Evolutionary conservation across 2,797 vertebrate species (phyloP).

Genomic region (Ateles fusciceps): DNA sequence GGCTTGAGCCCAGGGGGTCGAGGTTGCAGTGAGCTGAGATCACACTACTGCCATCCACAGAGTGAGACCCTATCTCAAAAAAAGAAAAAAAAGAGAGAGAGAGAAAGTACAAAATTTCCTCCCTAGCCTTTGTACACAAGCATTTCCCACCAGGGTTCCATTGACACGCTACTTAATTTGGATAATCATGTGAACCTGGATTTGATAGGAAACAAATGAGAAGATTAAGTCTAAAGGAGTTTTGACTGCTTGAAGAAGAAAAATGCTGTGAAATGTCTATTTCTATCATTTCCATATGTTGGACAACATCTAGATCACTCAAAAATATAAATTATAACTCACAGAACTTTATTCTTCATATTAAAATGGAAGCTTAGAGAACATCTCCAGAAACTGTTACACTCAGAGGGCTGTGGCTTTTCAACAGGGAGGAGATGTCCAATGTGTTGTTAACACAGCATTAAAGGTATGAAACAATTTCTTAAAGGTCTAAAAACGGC

Average conservation of each 20-base stretch:
- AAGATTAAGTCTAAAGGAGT: neutral
- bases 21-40: neutral
- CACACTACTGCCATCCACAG: neutral
- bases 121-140: too few species aligned
- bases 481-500: constrained; percentile 74
- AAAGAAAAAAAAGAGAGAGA: too few species aligned
- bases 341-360: neutral
- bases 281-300: constrained; percentile 1
- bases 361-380: constrained; percentile 40
- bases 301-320: constrained; percentile 4
- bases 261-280: neutral
- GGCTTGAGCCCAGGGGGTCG: neutral
- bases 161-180: neutral
- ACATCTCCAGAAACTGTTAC: constrained; percentile 4
- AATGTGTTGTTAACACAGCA: constrained; percentile 46
- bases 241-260: constrained; percentile 5
- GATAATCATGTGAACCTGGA: neutral
- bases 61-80: neutral
- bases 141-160: neutral
- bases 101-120: neutral
- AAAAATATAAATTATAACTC: constrained; percentile 43
- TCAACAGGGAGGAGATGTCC: constrained; percentile 31
- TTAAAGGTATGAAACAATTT: constrained; percentile 52
- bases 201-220: neutral
- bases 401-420: constrained; percentile 21